Base-by-base conservation (phyloP, 2,888 invertebrate genomes). In the Tuta absoluta region DNA sequence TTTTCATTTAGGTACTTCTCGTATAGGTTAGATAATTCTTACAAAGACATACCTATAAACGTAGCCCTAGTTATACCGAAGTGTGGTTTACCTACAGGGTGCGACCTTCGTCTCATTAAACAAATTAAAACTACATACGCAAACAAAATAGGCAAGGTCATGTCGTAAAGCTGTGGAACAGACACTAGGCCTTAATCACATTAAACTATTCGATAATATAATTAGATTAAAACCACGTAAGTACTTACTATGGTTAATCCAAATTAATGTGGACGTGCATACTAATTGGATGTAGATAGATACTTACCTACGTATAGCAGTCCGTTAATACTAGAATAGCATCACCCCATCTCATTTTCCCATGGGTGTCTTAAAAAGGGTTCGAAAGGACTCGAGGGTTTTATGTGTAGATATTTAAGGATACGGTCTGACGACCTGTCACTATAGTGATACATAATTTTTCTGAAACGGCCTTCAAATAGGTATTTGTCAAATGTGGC, bases 61-160 rank as follows among this genome's bases (percentile, higher is more conserved):
- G n/a, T n/a, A 41, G 41, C 41, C 12, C n/a, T 41, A 14, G 3
- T 14, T 41, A 12, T 1, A 41, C 21, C 1, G 10, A 51, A 8
- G 21, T 19, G 12, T 51, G 21, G n/a, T 2, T 41, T 12, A 5
- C 10, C 11, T 19, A 12, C 51, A 17, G 21, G 49, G 11, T 21
- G 12, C 21, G 23, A 21, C 51, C 51, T 51, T 51, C 51, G 21
- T 11, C 51, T 23, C 21, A 21, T 19, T 21, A 21, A 21, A 21
- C 19, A 19, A 51, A 51, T 19, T 48, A 48, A 17, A 11, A 19
- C 17, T 12, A 21, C n/a, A n/a, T n/a, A n/a, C 21, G 51, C 21
- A 23, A 23, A 51, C 51, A 45, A 49, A 51, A 23, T 51, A 23
- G 21, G 23, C 21, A 51, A 21, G 51, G 51, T 51, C 51, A 21